Percentiles rank a stretch among this genome's conserved stretches.
These are phyloP conservation scores for Falco punctatus DNA, from an alignment of 2,113 vertebrate species.

Conservation along the genomic window DNA sequence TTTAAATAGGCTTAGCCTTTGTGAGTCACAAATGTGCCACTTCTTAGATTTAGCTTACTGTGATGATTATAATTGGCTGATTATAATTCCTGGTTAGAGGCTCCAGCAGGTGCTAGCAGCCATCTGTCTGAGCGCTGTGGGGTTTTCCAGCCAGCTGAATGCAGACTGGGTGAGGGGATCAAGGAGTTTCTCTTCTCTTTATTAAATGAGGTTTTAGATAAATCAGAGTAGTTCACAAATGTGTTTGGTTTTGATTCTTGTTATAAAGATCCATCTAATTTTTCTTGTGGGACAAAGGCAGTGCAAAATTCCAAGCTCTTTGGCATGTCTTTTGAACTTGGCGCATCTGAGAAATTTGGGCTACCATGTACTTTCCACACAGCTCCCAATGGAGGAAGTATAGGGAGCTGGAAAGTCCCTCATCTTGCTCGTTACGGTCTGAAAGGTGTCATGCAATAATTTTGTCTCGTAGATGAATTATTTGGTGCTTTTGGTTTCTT, in stretches of 20 bases:
- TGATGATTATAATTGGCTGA: background rate
- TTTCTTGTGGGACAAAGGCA: background rate
- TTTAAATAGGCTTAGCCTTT: background rate
- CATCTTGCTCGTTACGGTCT: background rate
- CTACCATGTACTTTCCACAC: background rate
- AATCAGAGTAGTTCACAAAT: background rate
- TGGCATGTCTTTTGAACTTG: background rate
- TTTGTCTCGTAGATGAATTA: background rate
- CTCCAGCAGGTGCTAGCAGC: background rate
- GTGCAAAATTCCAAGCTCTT: background rate
- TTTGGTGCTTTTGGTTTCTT: background rate
- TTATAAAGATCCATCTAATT: background rate
- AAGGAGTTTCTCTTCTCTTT: background rate
- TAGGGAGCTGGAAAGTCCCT: background rate
- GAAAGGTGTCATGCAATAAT: background rate
- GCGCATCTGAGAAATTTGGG: background rate
- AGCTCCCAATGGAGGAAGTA: background rate
- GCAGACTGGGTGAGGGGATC: background rate
- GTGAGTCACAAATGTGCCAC: background rate
- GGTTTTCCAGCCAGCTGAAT: background rate
- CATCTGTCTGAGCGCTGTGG: rapidly evolving
- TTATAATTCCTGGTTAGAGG: background rate
- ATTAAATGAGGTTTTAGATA: background rate
- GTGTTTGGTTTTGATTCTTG: background rate
- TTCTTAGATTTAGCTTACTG: background rate